Conservation (phyloP, 92 coral and sea anemone species). For the Palythoa grandis region DNA sequence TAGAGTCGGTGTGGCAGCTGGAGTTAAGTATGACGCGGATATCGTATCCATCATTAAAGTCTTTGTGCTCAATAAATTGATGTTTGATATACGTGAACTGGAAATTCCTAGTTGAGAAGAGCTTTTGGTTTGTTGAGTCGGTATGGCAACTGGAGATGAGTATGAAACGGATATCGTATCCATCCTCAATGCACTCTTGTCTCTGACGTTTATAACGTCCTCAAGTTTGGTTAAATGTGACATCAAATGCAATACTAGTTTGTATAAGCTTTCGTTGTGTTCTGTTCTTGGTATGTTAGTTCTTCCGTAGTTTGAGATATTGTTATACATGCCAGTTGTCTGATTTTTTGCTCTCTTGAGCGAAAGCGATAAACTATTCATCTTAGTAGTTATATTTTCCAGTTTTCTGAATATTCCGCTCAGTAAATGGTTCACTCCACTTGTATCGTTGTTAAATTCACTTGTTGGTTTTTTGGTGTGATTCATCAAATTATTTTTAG, state of each 20-base stretch:
- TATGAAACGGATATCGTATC: not conserved
- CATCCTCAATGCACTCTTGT: too few species aligned
- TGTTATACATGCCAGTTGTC: not conserved
- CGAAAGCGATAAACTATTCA: slow-evolving; percentile 21
- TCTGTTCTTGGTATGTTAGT: slow-evolving; percentile 27
- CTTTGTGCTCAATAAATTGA: not conserved
- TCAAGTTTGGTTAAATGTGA: slow-evolving; percentile 28
- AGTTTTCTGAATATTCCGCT: slow-evolving; percentile 10
- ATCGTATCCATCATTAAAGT: not conserved
- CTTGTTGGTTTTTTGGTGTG: not conserved
- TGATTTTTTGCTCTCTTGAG: slow-evolving; percentile 21
- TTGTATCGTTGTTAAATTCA: not conserved
- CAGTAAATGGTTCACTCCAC: not conserved
- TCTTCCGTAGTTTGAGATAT: not conserved
- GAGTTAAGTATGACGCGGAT: not conserved
- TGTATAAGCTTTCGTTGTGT: not conserved
- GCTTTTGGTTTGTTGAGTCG: not conserved
- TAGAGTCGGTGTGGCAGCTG: not conserved
- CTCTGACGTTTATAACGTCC: not conserved
- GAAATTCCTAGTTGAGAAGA: not conserved
- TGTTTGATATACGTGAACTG: not conserved
- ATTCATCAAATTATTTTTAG: not conserved
- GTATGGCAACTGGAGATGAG: not conserved
- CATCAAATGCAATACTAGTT: not conserved
- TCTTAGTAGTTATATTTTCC: slow-evolving; percentile 27